Base-by-base conservation (phyloP, 2,888 invertebrate species). In the Quadroppia sp. region DNA sequence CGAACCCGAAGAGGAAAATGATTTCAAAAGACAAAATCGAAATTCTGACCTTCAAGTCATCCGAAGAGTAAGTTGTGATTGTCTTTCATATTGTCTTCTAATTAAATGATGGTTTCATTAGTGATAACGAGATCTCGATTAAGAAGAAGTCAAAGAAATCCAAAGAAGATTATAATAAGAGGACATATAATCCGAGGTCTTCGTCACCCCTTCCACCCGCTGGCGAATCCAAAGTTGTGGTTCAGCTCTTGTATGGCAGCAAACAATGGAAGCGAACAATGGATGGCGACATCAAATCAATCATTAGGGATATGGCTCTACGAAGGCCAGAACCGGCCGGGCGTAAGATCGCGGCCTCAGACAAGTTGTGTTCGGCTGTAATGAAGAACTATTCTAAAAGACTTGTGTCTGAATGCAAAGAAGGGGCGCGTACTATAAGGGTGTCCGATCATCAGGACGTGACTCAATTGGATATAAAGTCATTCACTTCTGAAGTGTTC, bases 221-320 rank as follows among this genome's bases (percentile, higher is more conserved):
- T 6, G 67, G 67, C 2, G 67, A 67, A 20, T 67, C 67, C 1
- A 67, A 67, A 67, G 67, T 67, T 15, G 67, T 67, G 67, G 67
- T 67, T 20, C 67, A 67, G 25, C 67, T 67, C 11, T 67, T 67
- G 42, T 67, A 67, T 67, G 67, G 67, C 0, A 67, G 67, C 32
- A 67, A 67, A 67, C 67, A 67, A 42, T 67, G 67, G 67, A 67
- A 67, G 67, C 67, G 67, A 36, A 67, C 67, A 42, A 67, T 67
- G 67, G 67, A 67, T 20, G 67, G 67, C 36, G 67, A 67, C n/a
- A 67, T 67, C 40, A 67, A 67, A 67, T 67, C 67, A 23, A 67
- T 67, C 13, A 67, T 67, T 6, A 67, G 67, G 40, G 67, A 67
- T 67, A 67, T 67, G 67, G 67, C 67, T 67, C 40, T 67, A 1